phyloP scores from a whole-genome alignment of 2,113 vertebrate genomes.

The Peromyscus californicus region DNA sequence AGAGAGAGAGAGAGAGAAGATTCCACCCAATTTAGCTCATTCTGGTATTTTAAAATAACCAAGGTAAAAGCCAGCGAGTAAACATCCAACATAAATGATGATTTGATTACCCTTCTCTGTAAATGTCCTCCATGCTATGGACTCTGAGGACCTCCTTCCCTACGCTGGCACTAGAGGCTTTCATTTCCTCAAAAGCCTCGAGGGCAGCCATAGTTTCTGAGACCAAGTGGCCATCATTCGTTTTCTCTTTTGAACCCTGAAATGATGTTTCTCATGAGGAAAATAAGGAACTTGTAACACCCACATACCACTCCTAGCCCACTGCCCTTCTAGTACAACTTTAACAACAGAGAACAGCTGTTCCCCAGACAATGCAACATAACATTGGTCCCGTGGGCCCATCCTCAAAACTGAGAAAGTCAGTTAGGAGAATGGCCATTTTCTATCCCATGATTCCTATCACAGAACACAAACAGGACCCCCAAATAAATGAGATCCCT shows the following conservation, averaged over 20 bases:
- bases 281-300: neutral
- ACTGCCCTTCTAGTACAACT: neutral
- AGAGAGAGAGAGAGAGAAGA: neutral
- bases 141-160: neutral
- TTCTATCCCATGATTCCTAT: neutral
- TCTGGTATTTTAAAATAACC: constrained; percentile 20
- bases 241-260: neutral
- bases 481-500: neutral
- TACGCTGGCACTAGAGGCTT: neutral
- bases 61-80: neutral
- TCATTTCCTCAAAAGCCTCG: neutral
- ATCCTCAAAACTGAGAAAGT: neutral
- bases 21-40: neutral
- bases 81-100: neutral
- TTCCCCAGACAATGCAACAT: neutral
- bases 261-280: neutral
- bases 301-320: neutral
- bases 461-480: neutral
- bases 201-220: neutral
- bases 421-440: neutral
- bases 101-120: neutral
- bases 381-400: neutral
- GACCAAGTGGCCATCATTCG: neutral
- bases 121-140: neutral
- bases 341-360: neutral